Conservation (phyloP, 2,888 invertebrate genomes). For the Zhengitettix transpicula region DNA sequence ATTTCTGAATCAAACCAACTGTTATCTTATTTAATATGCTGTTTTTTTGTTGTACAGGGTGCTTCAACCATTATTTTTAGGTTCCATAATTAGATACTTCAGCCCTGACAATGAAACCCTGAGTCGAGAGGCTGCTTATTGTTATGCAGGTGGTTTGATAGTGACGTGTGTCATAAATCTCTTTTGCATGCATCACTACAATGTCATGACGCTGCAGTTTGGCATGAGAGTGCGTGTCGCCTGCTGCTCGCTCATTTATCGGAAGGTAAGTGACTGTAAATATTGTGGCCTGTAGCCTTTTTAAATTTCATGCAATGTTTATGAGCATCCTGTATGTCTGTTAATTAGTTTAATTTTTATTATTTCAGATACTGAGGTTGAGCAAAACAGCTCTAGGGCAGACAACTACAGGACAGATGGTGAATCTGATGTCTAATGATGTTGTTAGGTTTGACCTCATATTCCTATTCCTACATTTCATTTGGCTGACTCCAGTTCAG, state of each 20-base stretch:
- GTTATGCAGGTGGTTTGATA: conserved; percentile 45
- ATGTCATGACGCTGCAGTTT: conserved; percentile 38
- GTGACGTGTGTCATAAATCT: conserved; percentile 37
- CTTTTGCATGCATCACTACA: conserved; percentile 42
- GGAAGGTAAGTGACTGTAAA: conserved; percentile 45
- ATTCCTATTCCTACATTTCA: conserved; percentile 31
- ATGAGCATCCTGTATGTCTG: conserved; percentile 11
- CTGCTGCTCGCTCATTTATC: conserved; percentile 61
- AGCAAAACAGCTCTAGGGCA: conserved; percentile 40
- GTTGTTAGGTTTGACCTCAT: conserved; percentile 35
- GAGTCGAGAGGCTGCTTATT: conserved; percentile 40
- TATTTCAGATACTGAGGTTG: conserved; percentile 28
- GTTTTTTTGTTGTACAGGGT: conserved; percentile 11
- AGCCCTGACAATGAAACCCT: conserved; percentile 30
- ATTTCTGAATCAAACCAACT: too few species aligned
- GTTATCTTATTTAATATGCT: too few species aligned
- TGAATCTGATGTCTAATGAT: conserved; percentile 38
- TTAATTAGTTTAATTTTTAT: background rate
- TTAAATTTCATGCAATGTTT: background rate
- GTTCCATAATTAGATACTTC: conserved; percentile 48
- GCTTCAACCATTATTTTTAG: conserved; percentile 43
- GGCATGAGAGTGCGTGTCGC: conserved; percentile 67
- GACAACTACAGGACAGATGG: conserved; percentile 38
- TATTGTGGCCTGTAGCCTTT: conserved; percentile 32
- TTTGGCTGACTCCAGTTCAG: conserved; percentile 37